phyloP scores from a whole-genome alignment of 2,113 vertebrate genomes.

The Podocnemis expansa region DNA sequence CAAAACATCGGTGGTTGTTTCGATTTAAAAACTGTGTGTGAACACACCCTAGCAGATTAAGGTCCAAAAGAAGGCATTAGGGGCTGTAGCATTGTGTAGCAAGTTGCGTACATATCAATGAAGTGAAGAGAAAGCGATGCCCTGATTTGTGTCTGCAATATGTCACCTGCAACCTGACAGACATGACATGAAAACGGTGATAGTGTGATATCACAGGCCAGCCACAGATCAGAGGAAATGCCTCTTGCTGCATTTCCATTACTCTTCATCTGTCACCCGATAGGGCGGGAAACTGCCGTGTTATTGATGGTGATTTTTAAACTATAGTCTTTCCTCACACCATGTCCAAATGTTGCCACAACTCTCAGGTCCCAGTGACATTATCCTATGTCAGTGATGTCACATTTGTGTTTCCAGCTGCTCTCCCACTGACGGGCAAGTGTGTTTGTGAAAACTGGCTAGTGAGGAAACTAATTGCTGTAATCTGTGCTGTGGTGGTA shows the following conservation, averaged over 20 bases:
- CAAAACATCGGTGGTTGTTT: no score
- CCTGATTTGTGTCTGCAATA: not conserved
- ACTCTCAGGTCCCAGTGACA: not conserved
- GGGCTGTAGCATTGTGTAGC: accelerated
- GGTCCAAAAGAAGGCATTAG: accelerated
- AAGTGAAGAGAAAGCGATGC: constrained; percentile 9
- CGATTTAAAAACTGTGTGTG: no score
- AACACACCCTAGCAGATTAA: not conserved
- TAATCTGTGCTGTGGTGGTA: not conserved
- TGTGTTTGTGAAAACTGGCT: not conserved
- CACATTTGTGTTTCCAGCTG: no score
- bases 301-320: constrained; percentile 30
- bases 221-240: constrained; percentile 32
- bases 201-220: not conserved
- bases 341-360: not conserved
- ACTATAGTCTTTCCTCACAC: constrained; percentile 10
- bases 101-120: accelerated
- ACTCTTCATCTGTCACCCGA: not conserved
- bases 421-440: not conserved
- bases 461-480: not conserved
- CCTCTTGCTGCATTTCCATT: not conserved
- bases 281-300: not conserved
- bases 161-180: not conserved
- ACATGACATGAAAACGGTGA: not conserved
- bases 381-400: not conserved